phyloP scores from a whole-genome alignment of 2,113 vertebrate species.

The Alouatta palliata region DNA sequence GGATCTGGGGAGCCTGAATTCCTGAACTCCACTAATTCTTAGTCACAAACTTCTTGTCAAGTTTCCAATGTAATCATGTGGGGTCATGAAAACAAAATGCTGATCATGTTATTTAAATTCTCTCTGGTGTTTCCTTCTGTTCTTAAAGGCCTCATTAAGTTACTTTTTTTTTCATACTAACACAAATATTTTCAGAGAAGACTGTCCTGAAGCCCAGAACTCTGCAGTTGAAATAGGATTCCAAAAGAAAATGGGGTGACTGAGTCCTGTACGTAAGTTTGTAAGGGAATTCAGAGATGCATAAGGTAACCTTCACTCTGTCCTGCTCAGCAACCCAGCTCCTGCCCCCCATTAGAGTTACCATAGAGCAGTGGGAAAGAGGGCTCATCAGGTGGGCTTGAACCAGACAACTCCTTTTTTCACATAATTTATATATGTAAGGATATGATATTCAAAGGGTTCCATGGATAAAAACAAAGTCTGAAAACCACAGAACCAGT shows the following conservation, averaged over 20 bases:
- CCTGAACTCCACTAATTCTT: neutral
- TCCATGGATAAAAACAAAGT: neutral
- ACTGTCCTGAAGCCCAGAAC: neutral
- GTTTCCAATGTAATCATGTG: neutral
- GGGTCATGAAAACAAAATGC: neutral
- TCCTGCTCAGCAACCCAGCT: neutral
- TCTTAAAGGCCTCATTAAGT: neutral
- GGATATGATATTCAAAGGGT: neutral
- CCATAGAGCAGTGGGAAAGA: neutral
- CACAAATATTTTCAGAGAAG: neutral
- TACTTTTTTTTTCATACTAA: neutral
- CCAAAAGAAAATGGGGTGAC: neutral
- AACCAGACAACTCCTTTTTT: neutral
- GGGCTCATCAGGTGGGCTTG: neutral
- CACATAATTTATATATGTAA: neutral
- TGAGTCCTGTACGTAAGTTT: neutral
- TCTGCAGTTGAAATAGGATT: neutral
- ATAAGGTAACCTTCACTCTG: neutral
- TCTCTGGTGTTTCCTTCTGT: neutral
- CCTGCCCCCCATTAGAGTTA: accelerated
- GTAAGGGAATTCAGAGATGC: neutral
- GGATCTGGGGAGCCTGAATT: neutral
- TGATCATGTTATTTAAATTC: accelerated
- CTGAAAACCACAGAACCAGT: neutral
- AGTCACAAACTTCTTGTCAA: neutral